Evolutionary conservation across 1,140 invertebrate species (phyloP).

Genomic region (Eurosta solidaginis): DNA sequence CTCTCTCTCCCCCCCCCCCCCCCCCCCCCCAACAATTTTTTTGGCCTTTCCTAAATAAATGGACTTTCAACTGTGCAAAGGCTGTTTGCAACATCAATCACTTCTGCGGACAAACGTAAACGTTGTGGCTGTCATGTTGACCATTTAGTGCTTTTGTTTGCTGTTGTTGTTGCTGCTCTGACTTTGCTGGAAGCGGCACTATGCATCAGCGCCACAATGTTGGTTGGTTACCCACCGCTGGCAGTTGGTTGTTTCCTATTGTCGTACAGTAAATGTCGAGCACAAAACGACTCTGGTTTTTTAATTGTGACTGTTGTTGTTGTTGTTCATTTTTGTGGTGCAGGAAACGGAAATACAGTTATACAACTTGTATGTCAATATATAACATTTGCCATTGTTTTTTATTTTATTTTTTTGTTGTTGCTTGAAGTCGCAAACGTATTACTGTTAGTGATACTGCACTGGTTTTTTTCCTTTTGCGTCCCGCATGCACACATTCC

Average conservation of each 20-base stretch:
- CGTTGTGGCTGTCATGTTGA: conserved; percentile 1
- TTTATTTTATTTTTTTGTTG: not conserved
- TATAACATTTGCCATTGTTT: not conserved
- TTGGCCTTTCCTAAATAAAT: conserved; percentile 21
- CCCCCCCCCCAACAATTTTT: too few relatives aligned
- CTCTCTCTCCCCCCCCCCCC: too few relatives aligned
- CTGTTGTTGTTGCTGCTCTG: conserved; percentile 1
- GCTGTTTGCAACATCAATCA: conserved; percentile 24
- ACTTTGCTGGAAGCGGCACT: not conserved
- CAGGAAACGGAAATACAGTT: conserved; percentile 21
- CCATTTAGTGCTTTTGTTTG: not conserved
- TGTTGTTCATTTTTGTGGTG: not conserved
- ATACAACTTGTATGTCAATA: conserved; percentile 25
- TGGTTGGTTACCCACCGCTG: conserved; percentile 21
- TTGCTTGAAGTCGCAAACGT: not conserved
- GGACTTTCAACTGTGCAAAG: not conserved
- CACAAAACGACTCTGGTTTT: not conserved
- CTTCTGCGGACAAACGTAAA: conserved; percentile 28
- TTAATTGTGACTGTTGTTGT: not conserved
- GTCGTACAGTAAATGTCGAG: conserved; percentile 12
- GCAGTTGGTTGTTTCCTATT: not conserved
- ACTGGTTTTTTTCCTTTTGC: not conserved
- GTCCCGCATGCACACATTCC: not conserved
- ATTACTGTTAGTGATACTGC: not conserved
- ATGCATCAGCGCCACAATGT: not conserved